Base-by-base conservation (phyloP, 1,140 invertebrate species). In the Rhyacophila brunnea region DNA sequence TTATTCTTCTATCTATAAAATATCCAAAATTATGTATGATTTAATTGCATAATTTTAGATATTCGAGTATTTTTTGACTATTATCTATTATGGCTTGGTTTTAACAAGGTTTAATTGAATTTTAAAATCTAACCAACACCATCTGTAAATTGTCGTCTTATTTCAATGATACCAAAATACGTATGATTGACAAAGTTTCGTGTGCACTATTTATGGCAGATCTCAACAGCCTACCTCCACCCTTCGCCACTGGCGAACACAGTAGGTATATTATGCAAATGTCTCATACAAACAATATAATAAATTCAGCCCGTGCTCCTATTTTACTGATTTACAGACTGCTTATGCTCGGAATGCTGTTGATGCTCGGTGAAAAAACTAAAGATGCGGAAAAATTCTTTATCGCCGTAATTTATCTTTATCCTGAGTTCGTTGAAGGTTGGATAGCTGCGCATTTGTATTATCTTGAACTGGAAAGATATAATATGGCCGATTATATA, bases 331-430 rank as follows among this genome's bases (percentile, higher is more conserved):
- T 28, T 57, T 48, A 23, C 18, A 57, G 54, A 28, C 23, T 57
- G 11, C 13, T 57, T 15, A 15, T 48, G 0, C 38, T 44, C 20
- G 54, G 45, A 10, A 13, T 49, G 11, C 15, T 57, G 4, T 35
- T 57, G 15, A 57, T 57, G 46, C 35, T 45, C 35, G 9, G 23
- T 14, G 36, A 15, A 7, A 42, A 28, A 14, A 40, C 13, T 23
- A 40, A 23, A 14, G 54, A 57, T n/a, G 54, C 54, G 32, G 54
- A 57, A 32, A 48, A 57, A 28, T 57, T 48, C 11, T 34, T 57
- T 3, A 19, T 49, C 1, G 54, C 54, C n/a, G n/a, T 42, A 9
- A 42, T 48, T 35, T 48, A n/a, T 15, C 13, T 48, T 6, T 57
- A 57, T 43, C 54, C 54, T 6, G 40, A 48, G n/a, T 48, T 48